Conservation (phyloP, 2,113 vertebrate genomes). For the Gadus chalcogrammus region DNA sequence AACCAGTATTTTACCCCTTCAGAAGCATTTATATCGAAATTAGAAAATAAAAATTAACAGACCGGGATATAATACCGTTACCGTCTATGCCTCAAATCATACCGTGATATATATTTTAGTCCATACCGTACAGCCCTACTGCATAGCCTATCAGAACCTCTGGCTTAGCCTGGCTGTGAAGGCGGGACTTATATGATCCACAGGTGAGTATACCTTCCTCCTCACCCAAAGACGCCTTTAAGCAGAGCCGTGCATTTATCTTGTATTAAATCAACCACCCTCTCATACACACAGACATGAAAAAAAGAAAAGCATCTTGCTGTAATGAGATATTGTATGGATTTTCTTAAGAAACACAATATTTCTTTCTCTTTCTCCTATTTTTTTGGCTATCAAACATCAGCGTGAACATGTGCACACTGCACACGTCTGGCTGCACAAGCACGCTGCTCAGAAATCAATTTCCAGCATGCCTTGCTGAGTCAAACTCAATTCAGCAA, state of each 20-base stretch:
- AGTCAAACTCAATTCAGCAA: conserved; percentile 58
- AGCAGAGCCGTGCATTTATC: conserved; percentile 51
- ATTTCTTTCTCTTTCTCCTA: conserved; percentile 54
- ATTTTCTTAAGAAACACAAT: conserved; percentile 72
- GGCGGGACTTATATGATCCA: conserved; percentile 19
- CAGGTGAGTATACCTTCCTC: background rate
- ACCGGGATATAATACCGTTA: no score
- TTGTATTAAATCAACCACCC: conserved; percentile 37
- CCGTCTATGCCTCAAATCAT: no score
- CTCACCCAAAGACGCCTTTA: conserved; percentile 33
- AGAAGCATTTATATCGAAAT: no score
- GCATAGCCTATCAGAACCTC: no score
- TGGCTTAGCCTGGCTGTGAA: background rate
- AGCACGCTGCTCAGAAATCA: conserved; percentile 54
- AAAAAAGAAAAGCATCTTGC: conserved; percentile 58
- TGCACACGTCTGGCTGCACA: background rate
- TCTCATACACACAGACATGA: conserved; percentile 18
- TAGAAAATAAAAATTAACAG: no score
- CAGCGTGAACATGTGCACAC: background rate
- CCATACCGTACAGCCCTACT: no score
- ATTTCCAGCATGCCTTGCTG: conserved; percentile 55
- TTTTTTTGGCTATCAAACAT: conserved; percentile 34
- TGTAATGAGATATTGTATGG: conserved; percentile 67
- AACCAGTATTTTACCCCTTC: no score
- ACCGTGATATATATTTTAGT: no score